Evolutionary conservation across 1,140 invertebrate species (phyloP), one percentile per base, ranked within the genome.

Genomic region (Neomicropteryx cornuta): DNA sequence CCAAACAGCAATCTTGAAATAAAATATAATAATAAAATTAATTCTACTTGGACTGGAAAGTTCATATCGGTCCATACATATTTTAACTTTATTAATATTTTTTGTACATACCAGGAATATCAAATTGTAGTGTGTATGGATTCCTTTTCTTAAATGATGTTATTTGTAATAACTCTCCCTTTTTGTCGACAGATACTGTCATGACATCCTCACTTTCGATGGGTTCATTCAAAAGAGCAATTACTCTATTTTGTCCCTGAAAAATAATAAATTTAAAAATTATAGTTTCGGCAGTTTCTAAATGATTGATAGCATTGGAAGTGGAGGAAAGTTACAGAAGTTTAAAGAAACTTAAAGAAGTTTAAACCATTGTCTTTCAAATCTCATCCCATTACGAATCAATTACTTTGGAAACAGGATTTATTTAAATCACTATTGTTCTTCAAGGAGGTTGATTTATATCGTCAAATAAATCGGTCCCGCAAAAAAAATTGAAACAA

Each of bases 201-300:
- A 87, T 66, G 16, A 68, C 76, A 58, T 89, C 84, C 43, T 83
- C 77, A 20, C 74, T 71, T 47, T 71, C 67, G 38, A 88, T 60
- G 0, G 85, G 83, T 44, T 87, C 81, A 34, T 81, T 80, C 39
- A 90, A 59, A 34, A 88, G 60, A 31, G 81, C 76, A 50, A 87
- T 75, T n/a, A 88, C 76, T 49, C 83, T 81, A 52, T 78, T 87
- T 52, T 88, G 83, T 22, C 84, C 83, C 80, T 84, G 53, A 33
- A 55, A 58, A 41, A 39, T 36, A 33, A 37, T n/a, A n/a, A n/a
- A n/a, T n/a, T n/a, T n/a, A n/a, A n/a, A 39, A 55, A 48, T 23
- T 59, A 58, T 1, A 60, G 54, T 36, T 60, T 62, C 41, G 52
- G 52, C 22, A 58, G 55, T 20, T 55, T 42, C 29, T 61, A 37